These are phyloP conservation scores for Chaetops frenatus DNA, from an alignment of 2,113 vertebrate genomes.

Conservation along the genomic window DNA sequence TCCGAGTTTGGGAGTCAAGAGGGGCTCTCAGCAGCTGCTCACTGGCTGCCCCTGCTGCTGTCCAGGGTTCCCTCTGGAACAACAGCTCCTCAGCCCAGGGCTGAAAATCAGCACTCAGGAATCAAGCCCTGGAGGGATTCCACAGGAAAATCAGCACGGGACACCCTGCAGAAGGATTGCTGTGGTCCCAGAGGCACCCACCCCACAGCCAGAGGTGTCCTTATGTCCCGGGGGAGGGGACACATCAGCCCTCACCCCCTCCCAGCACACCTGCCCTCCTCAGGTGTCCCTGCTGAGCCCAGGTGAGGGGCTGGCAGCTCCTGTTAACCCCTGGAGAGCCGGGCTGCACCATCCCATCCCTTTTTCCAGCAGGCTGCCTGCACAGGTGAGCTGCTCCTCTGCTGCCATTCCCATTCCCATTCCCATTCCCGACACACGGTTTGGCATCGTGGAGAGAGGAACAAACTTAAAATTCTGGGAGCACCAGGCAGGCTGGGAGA, in stretches of 20 bases:
- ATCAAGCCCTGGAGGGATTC: not conserved
- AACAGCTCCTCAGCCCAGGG: not conserved
- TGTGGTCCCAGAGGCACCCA: not conserved
- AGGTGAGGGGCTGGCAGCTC: not conserved
- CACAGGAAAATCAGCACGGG: not conserved
- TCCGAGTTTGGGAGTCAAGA: not conserved
- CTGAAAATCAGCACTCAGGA: not conserved
- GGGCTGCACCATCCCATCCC: not conserved
- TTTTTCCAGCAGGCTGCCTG: not conserved
- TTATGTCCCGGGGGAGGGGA: not conserved
- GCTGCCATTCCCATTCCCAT: not conserved
- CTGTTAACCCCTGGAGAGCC: not conserved
- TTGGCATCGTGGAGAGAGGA: not conserved
- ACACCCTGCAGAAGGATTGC: not conserved
- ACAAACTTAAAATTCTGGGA: not conserved
- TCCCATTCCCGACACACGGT: not conserved
- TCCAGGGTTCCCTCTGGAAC: not conserved
- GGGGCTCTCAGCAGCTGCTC: not conserved
- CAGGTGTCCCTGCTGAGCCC: fast-evolving
- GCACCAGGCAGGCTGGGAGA: not conserved
- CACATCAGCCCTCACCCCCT: fast-evolving
- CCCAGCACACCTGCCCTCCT: not conserved
- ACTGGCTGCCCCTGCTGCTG: not conserved
- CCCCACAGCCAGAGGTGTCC: fast-evolving
- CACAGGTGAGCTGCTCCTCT: not conserved